A percentile compares a stretch with the other conserved stretches of the same genome.
Conservation (phyloP, 2,113 vertebrate genomes). For the Datnioides undecimradiatus region DNA sequence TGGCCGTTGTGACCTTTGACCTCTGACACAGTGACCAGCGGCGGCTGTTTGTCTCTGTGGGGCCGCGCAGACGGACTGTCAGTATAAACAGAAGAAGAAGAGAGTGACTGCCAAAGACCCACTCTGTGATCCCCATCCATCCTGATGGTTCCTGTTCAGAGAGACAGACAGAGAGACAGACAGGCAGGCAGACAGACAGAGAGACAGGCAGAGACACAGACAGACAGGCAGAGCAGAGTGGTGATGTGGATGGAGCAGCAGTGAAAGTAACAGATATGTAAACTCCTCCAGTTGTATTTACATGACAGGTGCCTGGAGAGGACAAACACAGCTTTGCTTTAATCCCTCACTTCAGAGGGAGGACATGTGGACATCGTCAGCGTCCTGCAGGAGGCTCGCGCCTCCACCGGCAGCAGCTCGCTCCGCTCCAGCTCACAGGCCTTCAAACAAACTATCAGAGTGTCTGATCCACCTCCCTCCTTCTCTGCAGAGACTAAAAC, state of each 20-base stretch:
- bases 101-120: conserved; percentile 16
- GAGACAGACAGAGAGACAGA: background rate
- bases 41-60: conserved; percentile 19
- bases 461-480: too few relatives aligned
- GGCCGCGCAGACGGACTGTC: background rate
- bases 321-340: conserved; percentile 59
- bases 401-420: background rate
- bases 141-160: conserved; percentile 27
- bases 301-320: conserved; percentile 43
- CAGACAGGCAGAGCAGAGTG: background rate
- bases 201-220: background rate
- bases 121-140: conserved; percentile 19
- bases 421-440: too few relatives aligned
- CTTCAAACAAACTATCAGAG: too few relatives aligned
- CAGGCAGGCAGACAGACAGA: background rate
- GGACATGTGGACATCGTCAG: conserved; percentile 46
- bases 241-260: conserved; percentile 9
- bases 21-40: background rate
- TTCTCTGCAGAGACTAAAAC: too few relatives aligned
- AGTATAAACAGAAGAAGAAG: conserved; percentile 18
- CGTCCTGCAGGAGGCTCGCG: background rate
- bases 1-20: conserved; percentile 35
- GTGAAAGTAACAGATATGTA: conserved; percentile 50
- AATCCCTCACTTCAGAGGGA: conserved; percentile 42
- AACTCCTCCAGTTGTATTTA: conserved; percentile 52